Evolutionary conservation across 2,888 invertebrate species (phyloP), one percentile per base, ranked within the genome.

Genomic region (Tanytarsus gracilentus): DNA sequence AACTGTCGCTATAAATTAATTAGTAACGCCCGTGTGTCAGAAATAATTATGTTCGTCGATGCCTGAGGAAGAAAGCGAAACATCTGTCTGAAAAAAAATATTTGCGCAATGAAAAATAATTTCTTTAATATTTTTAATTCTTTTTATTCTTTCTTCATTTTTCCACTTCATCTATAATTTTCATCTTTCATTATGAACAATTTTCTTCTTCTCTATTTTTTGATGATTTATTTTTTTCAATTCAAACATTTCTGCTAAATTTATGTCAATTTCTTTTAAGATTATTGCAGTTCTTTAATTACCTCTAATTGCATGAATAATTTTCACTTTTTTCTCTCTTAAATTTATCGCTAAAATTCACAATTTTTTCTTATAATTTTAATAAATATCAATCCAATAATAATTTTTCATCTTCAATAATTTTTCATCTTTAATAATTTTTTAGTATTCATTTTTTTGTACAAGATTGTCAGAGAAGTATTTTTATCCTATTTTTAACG

Each of bases 401-500:
- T n/a, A 33, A 5, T 33, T 33, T 33, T 4, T 33, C n/a, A 11
- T n/a, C 9, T 29, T n/a, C n/a, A 33, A 33, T 33, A 33, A 33
- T 11, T 33, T 11, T 33, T n/a, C 9, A 11, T 5, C 9, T 33
- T 33, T 33, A 2, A 11, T 33, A 11, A 33, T 29, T 29, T 33
- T 11, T 33, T 11, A 11, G 9, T 33, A 33, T 18, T 44, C 44
- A 11, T 49, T 49, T n/a, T 49, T 49, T 49, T 49, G 27, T 49
- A 49, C 27, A 27, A 27, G 49, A 49, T 27, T 49, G 49, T 49
- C 49, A 49, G 27, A 26, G 49, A 26, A 49, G 25, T 49, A 25
- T 49, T 49, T 49, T 48, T 4, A 18, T 11, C 1, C 6, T 44
- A 16, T 25, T 25, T 49, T 44, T 44, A 6, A 27, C 11, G 27